phyloP scores from a whole-genome alignment of 2,888 invertebrate species.

The Xestoiulus laeticollis region DNA sequence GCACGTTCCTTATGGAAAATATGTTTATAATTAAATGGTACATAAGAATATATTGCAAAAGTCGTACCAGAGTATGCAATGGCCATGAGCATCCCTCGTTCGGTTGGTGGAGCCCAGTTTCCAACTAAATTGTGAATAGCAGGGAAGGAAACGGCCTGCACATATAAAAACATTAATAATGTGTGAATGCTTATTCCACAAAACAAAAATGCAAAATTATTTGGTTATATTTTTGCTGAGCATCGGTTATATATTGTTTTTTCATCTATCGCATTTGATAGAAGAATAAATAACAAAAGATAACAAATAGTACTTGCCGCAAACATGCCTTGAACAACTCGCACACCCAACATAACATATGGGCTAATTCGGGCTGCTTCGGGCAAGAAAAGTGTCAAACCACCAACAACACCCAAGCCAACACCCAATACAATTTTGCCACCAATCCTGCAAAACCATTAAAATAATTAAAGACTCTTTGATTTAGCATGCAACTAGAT shows the following conservation, averaged over 20 bases:
- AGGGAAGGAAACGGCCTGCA: constrained; percentile 66
- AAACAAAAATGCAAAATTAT: constrained; percentile 29
- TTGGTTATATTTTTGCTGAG: background rate
- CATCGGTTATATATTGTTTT: background rate
- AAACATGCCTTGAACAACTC: constrained; percentile 67
- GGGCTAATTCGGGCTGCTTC: constrained; percentile 64
- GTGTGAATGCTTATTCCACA: background rate
- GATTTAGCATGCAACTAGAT: constrained; percentile 60
- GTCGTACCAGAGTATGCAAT: constrained; percentile 59
- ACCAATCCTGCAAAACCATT: constrained; percentile 61
- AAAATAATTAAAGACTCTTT: constrained; percentile 64
- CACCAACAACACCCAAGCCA: constrained; percentile 63
- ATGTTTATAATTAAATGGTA: too few relatives aligned
- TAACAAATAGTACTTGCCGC: constrained; percentile 63
- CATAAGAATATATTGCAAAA: too few relatives aligned
- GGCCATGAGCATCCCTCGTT: constrained; percentile 62
- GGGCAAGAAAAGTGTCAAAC: constrained; percentile 67
- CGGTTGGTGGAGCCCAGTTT: constrained; percentile 67
- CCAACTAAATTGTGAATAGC: constrained; percentile 67
- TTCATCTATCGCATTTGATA: background rate
- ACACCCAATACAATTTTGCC: constrained; percentile 63
- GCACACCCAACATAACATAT: constrained; percentile 62
- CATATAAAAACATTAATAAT: constrained; percentile 21
- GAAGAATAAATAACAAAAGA: background rate
- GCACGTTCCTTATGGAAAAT: too few relatives aligned